Base-by-base conservation (phyloP, 92 coral and sea anemone genomes). In the Umimayanthus kanabou region DNA sequence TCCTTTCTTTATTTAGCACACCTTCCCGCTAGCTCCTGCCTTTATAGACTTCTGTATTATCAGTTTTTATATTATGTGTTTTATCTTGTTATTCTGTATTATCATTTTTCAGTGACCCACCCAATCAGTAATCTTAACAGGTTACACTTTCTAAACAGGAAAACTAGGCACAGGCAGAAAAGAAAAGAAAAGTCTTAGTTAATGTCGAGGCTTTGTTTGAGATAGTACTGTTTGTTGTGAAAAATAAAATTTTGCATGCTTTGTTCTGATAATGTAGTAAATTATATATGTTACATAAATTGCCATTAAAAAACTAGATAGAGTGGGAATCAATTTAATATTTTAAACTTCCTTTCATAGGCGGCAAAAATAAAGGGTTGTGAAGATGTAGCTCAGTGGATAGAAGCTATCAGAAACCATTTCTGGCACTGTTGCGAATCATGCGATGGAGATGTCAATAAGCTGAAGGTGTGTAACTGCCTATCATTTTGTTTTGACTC, bases 401-500 rank as follows among this genome's bases (percentile, higher is more conserved):
- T 92, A 33, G 85, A 90, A 77, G 92, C 94, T 25, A 71, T 93
- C 40, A 33, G 92, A 29, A 93, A 93, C 83, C 94, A 91, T 78
- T 92, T 93, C 82, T 93, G 96, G 94, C 94, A 94, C 58, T 85
- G 91, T 77, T 90, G 88, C 3, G 79, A 92, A 88, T 42, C 88
- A n/a, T 94, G 93, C 85, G 88, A 65, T n/a, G 90, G 92, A 66
- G 92, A 92, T 89, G 89, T 58, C 16, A 85, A 82, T 20, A 73
- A 73, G 45, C 86, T 94, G 5, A 94, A 90, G 85, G 94, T 94
- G 74, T 30, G 74, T 80, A 28, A 25, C 79, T 74, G 53, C 50
- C 49, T 37, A 73, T 74, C 49, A 74, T 39, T 73, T 28, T 73
- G 22, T 37, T 29, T 73, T 29, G 23, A 73, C 18, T 37, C 25